A percentile compares a stretch with the other conserved stretches of the same genome.
Evolutionary conservation across 2,888 invertebrate species (phyloP).

Genomic region (Anodontia alba): DNA sequence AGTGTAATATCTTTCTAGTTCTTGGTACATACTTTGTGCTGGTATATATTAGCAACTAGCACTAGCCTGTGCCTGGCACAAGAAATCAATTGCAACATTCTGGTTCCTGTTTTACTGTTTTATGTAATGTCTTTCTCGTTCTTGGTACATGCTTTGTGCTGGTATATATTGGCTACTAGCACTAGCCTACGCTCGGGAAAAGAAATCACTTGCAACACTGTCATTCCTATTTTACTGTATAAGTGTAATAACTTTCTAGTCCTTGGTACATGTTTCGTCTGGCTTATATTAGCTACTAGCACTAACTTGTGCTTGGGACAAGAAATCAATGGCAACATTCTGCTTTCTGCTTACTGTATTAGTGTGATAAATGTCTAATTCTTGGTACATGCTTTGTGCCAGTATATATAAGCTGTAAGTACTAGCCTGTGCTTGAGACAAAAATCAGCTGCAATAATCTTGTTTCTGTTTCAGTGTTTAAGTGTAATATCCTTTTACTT

Average conservation of each 20-base stretch:
- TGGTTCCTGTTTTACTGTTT: too few species aligned
- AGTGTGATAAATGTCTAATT: not conserved
- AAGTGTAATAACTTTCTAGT: not conserved
- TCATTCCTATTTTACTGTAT: too few species aligned
- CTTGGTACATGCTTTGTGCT: conserved; percentile 18
- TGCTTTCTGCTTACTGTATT: too few species aligned
- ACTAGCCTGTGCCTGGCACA: conserved; percentile 7
- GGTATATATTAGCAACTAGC: not conserved
- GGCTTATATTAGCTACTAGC: not conserved
- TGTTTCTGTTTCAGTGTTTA: too few species aligned
- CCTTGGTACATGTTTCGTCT: conserved; percentile 22
- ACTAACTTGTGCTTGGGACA: conserved; percentile 34
- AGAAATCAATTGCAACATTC: not conserved
- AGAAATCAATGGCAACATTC: not conserved
- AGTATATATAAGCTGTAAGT: not conserved
- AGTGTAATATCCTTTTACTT: too few species aligned
- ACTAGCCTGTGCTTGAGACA: conserved; percentile 3
- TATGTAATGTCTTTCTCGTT: too few species aligned
- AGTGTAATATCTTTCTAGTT: too few species aligned
- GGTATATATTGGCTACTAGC: not conserved
- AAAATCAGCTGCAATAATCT: too few species aligned
- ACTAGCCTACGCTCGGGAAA: conserved; percentile 12
- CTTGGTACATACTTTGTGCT: conserved; percentile 26
- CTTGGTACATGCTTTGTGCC: conserved; percentile 29
- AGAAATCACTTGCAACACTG: not conserved